Percentiles rank a stretch among this genome's conserved stretches.
phyloP scores from a whole-genome alignment of 2,113 vertebrate genomes.

The Xiphophorus couchianus region DNA sequence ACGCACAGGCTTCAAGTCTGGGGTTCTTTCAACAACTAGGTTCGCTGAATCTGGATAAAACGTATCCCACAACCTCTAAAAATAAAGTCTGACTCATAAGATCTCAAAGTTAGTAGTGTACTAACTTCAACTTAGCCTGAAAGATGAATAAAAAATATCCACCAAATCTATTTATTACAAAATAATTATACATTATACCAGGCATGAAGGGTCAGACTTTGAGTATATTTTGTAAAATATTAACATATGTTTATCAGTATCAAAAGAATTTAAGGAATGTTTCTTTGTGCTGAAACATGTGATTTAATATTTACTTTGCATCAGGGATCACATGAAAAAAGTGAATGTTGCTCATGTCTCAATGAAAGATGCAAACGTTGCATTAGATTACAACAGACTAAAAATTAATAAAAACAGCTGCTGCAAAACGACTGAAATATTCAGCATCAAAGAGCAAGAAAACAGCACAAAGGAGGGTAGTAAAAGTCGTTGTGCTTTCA shows the following conservation, averaged over 20 bases:
- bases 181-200: neutral
- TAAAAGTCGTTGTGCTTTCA: slow-evolving; percentile 48
- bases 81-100: neutral
- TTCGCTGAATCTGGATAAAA: neutral
- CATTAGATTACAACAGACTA: neutral
- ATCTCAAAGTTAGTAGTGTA: neutral
- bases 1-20: neutral
- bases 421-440: slow-evolving; percentile 12
- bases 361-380: neutral
- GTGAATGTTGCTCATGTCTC: neutral
- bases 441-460: slow-evolving; percentile 25
- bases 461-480: slow-evolving; percentile 20
- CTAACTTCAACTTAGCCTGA: neutral
- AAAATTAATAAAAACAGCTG: neutral
- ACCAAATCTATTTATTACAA: neutral
- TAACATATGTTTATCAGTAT: neutral
- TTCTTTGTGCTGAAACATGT: neutral
- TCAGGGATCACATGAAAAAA: neutral
- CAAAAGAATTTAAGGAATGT: too few species aligned
- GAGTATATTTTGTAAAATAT: neutral
- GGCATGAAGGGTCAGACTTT: neutral
- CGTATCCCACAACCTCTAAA: neutral
- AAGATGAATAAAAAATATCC: neutral
- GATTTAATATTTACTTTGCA: neutral
- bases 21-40: neutral